Evolutionary conservation across 2,888 invertebrate genomes (phyloP), one percentile per base, ranked within the genome.

Genomic region (Byasa hedistus): DNA sequence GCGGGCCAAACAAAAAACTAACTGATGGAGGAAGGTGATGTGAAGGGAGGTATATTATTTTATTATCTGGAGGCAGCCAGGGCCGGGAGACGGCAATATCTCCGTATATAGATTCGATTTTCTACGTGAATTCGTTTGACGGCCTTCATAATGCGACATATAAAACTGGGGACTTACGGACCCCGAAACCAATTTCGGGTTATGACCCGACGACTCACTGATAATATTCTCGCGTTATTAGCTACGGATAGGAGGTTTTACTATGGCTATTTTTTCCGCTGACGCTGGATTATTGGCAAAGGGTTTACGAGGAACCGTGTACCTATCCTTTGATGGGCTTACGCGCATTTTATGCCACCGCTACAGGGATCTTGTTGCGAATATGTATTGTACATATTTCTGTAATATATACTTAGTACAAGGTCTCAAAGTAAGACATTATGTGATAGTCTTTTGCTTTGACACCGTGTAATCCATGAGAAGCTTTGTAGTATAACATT

Each of bases 121-220:
- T 92, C 92, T 92, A 92, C 91, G 91, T 92, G 92, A 92, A 92
- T 92, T 92, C 92, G 90, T 92, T 92, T 92, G 92, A 92, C 92
- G 92, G 91, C 91, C 91, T 90, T 91, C 92, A 91, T 91, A 91
- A 91, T 91, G 91, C 91, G 87, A 91, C 91, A 91, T 91, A 92
- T 92, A 92, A 92, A 92, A 92, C 91, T 89, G 89, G 91, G 89
- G 87, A 86, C 90, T 90, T 90, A 91, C 89, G 91, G 91, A 90
- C 91, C 92, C 92, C 91, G 87, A 90, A 92, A 92, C 92, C 92
- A 92, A 92, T 92, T 92, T 92, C 86, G 87, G 89, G 91, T 92
- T 92, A 92, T 91, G 92, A 92, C 92, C 91, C 91, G 89, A 89
- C 91, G 91, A 91, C 87, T 91, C 89, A 86, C 87, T 89, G 91